Percentiles rank a stretch among this genome's conserved stretches.
phyloP scores from a whole-genome alignment of 2,113 vertebrate species.

The Ornithorhynchus anatinus region DNA sequence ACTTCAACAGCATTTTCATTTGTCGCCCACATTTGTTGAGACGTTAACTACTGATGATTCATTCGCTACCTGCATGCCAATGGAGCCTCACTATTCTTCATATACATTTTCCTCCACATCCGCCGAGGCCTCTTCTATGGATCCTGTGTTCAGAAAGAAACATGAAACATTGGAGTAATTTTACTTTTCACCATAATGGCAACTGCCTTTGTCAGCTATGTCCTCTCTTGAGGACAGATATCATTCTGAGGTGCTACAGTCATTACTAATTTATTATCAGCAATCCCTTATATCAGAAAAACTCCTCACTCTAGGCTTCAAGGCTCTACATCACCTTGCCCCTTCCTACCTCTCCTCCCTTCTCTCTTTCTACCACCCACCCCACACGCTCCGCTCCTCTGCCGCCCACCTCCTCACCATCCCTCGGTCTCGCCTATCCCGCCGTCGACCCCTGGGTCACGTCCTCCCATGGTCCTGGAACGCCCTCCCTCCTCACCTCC shows the following conservation, averaged over 20 bases:
- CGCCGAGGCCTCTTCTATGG: conserved; percentile 12
- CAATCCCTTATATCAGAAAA: conserved; percentile 19
- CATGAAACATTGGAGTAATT: conserved; percentile 33
- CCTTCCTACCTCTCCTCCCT: no score
- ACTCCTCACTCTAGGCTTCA: no score
- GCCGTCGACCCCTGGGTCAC: no score
- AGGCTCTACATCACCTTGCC: no score
- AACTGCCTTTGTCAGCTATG: conserved; percentile 42
- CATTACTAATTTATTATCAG: conserved; percentile 43
- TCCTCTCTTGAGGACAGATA: conserved; percentile 47
- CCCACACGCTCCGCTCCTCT: no score
- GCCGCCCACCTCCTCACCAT: no score
- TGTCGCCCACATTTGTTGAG: neutral
- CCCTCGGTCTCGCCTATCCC: no score
- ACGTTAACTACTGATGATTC: conserved; percentile 26
- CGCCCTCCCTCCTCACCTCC: no score
- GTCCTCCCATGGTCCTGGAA: no score
- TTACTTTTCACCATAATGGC: conserved; percentile 5
- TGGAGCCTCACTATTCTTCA: conserved; percentile 35
- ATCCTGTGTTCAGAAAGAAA: conserved; percentile 24
- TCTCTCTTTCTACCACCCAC: no score
- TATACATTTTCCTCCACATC: conserved; percentile 18
- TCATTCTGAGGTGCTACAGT: conserved; percentile 49
- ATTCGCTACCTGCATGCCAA: conserved; percentile 16
- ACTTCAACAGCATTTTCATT: conserved; percentile 25